These are phyloP conservation scores for Cydia strobilella DNA, from an alignment of 1,140 invertebrate species.

Conservation along the genomic window DNA sequence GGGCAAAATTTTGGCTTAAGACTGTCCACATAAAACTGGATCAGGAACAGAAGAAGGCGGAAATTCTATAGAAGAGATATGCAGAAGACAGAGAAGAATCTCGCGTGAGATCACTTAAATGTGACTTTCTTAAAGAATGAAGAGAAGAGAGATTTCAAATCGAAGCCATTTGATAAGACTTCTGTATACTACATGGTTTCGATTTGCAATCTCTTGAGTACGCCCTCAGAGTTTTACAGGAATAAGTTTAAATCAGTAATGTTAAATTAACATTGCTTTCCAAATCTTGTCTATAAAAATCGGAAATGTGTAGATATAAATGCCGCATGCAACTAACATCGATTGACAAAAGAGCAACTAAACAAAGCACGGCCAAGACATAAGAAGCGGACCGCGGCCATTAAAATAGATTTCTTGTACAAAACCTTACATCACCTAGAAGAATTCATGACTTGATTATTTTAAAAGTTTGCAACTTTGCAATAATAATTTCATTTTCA, in stretches of 20 bases:
- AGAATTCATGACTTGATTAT: conserved; percentile 36
- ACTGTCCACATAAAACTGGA: not conserved
- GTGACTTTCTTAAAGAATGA: not conserved
- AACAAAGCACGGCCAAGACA: conserved; percentile 77
- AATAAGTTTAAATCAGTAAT: not conserved
- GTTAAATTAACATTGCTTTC: not conserved
- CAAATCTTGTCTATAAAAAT: not conserved
- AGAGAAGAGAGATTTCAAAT: not conserved
- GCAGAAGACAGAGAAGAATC: not conserved
- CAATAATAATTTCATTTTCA: no score
- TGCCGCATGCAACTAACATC: conserved; percentile 64
- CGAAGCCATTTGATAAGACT: not conserved
- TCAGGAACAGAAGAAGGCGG: not conserved
- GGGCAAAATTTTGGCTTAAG: conserved; percentile 39
- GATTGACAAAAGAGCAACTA: conserved; percentile 63
- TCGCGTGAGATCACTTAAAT: not conserved
- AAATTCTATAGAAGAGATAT: not conserved
- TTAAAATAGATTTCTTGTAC: conserved; percentile 50
- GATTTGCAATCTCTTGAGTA: conserved; percentile 5
- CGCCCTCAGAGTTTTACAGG: conserved; percentile 2
- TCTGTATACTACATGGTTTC: not conserved
- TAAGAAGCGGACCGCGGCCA: conserved; percentile 71
- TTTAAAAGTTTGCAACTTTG: not conserved
- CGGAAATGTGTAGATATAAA: conserved; percentile 13
- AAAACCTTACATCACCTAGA: conserved; percentile 28